Conservation (phyloP, 2,113 vertebrate genomes). For the Pagrus major region DNA sequence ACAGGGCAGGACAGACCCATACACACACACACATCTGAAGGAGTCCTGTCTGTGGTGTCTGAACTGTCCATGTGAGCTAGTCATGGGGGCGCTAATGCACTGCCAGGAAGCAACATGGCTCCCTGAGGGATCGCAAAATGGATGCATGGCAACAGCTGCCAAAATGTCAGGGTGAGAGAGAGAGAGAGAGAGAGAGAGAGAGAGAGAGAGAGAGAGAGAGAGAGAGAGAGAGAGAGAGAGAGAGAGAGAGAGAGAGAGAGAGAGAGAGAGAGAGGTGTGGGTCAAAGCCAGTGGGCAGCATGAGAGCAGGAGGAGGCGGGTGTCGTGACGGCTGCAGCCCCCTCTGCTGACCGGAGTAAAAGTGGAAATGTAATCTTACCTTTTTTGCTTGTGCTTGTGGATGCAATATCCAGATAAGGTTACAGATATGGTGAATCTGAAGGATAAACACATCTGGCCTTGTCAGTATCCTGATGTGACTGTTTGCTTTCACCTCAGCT, state of each 20-base stretch:
- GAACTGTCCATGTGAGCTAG: slow-evolving; percentile 19
- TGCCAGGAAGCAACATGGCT: slow-evolving; percentile 60
- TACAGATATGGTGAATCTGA: too few species aligned
- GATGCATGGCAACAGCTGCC: slow-evolving; percentile 55
- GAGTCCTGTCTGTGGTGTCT: slow-evolving; percentile 20
- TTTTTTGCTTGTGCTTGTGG: too few species aligned
- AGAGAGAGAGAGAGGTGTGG: not conserved
- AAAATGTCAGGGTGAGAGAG: slow-evolving; percentile 55
- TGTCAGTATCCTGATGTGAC: not conserved
- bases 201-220: slow-evolving; percentile 23
- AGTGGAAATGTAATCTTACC: not conserved
- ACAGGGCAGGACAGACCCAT: not conserved
- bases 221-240: slow-evolving; percentile 22
- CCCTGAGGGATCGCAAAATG: slow-evolving; percentile 62
- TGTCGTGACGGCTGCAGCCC: not conserved
- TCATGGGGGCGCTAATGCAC: slow-evolving; percentile 62
- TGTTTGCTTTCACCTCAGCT: not conserved
- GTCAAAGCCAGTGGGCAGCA: not conserved
- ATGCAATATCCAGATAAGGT: too few species aligned
- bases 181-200: slow-evolving; percentile 20
- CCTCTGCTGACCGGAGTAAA: not conserved
- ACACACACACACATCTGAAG: slow-evolving; percentile 5
- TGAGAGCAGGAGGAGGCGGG: not conserved
- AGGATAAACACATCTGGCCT: not conserved
- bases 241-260: slow-evolving; percentile 19